A percentile compares a stretch with the other conserved stretches of the same genome.
These are phyloP conservation scores for Diglossa brunneiventris DNA, from an alignment of 2,113 vertebrate genomes.

Conservation along the genomic window DNA sequence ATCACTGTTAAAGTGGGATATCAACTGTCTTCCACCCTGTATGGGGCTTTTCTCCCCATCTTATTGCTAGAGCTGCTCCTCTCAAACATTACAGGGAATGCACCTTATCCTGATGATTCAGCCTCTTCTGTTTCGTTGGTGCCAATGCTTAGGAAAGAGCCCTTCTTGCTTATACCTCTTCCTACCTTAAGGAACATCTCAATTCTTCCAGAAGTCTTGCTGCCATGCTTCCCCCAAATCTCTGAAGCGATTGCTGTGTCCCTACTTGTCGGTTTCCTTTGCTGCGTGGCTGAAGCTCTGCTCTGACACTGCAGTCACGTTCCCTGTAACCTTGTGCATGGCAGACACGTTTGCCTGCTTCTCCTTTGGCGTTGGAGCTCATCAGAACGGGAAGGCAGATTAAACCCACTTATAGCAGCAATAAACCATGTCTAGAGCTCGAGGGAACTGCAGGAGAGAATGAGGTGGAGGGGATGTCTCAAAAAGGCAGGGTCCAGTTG, in stretches of 20 bases:
- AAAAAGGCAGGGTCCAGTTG: slow-evolving; percentile 42
- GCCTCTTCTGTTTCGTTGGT: slow-evolving; percentile 24
- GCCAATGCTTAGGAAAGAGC: slow-evolving; percentile 17
- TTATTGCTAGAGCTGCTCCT: slow-evolving; percentile 14
- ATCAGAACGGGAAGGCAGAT: not conserved
- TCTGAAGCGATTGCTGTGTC: not conserved
- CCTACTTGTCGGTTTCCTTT: not conserved
- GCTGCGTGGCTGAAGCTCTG: not conserved
- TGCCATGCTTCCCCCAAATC: not conserved
- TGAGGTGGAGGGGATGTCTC: not conserved
- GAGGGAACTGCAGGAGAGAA: slow-evolving; percentile 26
- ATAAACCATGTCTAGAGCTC: slow-evolving; percentile 18
- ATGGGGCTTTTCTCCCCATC: not conserved
- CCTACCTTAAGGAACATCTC: slow-evolving; percentile 23
- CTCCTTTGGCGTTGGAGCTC: not conserved
- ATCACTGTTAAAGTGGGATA: not conserved
- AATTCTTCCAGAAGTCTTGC: not conserved
- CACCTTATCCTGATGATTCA: not conserved
- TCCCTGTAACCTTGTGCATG: not conserved
- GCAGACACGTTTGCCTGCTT: not conserved
- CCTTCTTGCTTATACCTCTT: not conserved
- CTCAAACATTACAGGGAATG: not conserved
- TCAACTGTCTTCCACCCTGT: slow-evolving; percentile 32
- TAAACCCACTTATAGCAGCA: slow-evolving; percentile 33
- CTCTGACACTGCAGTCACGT: not conserved